Evolutionary conservation across 2,113 vertebrate genomes (phyloP), one percentile per base, ranked within the genome.

Genomic region (Oreochromis tanganicae): DNA sequence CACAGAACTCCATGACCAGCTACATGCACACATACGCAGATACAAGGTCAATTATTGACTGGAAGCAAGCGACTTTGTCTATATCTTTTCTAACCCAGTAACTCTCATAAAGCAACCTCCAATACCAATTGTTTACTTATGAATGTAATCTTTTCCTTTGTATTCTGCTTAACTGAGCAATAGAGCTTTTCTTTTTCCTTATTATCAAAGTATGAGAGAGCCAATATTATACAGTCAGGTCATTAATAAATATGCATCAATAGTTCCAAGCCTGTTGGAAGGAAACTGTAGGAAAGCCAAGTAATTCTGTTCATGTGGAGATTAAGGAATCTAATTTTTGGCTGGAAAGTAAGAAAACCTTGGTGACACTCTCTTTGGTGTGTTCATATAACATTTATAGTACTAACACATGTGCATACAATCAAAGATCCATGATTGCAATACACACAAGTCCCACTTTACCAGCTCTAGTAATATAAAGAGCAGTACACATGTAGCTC

Each of bases 1-100:
- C 98, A 43, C 98, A 99, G 94, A 99, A 99, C 95, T 95, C 94
- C 94, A 95, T 96, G 41, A 96, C 95, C 84, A 95, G 91, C 95
- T 95, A 89, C 29, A 81, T 66, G 34, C 61, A 87, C 1, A 90
- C 38, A 85, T 38, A 21, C 38, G 17, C 61, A 66, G 17, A 66
- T 21, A 41, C 63, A 71, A 32, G 41, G 11, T 29, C 5, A 17
- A 41, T 91, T 81, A 91, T 9, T 55, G 48, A 41, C 24, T 82
- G 54, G 21, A 78, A 68, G 9, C 13, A 71, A 50, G 7, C 7
- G 34, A 36, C 24, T 14, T 36, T 56, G 7, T 27, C 43, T 36
- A 27, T 5, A 52, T 27, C 52, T 73, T 63, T 10, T 71, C 19
- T 19, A 63, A 82, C 9, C 5, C 46, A n/a, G 38, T n/a, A 54